Evolutionary conservation across 35 echinoderm and acorn worm genomes (phyloP).

Genomic region (Anneissia japonica): DNA sequence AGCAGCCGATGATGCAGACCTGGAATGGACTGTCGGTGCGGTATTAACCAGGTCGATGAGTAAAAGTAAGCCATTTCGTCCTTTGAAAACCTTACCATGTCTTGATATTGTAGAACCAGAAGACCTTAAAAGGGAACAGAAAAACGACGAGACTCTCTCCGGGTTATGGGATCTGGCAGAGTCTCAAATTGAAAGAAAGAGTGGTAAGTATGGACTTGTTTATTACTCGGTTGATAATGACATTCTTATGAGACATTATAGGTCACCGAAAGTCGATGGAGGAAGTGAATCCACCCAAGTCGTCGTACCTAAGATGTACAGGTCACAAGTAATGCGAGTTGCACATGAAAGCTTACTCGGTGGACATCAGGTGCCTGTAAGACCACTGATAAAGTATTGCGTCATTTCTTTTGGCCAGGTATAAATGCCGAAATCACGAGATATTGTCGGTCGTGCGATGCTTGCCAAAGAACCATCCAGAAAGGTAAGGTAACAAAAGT

Average conservation of each 20-base stretch:
- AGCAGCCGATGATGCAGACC: constrained; percentile 24
- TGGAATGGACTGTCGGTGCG: background rate
- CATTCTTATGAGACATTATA: too few species aligned
- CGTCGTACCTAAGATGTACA: background rate
- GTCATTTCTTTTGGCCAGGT: constrained; percentile 1
- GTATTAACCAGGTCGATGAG: background rate
- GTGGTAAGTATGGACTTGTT: too few species aligned
- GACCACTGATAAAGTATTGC: background rate
- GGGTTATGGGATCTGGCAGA: too few species aligned
- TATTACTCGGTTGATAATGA: too few species aligned
- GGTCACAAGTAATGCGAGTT: constrained; percentile 12
- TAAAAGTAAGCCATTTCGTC: background rate
- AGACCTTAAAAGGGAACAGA: too few species aligned
- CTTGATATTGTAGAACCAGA: background rate
- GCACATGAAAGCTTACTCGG: constrained; percentile 20
- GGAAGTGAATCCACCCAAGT: too few species aligned
- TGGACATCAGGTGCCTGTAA: background rate
- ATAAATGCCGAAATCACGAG: background rate
- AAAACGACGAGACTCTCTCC: too few species aligned
- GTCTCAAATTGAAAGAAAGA: too few species aligned
- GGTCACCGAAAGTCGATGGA: too few species aligned
- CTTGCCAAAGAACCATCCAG: background rate
- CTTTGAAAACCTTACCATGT: background rate
- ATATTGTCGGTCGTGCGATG: background rate
- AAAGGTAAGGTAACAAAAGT: background rate